Conservation (phyloP, 1,140 invertebrate species). For the Drosophila serrata region DNA sequence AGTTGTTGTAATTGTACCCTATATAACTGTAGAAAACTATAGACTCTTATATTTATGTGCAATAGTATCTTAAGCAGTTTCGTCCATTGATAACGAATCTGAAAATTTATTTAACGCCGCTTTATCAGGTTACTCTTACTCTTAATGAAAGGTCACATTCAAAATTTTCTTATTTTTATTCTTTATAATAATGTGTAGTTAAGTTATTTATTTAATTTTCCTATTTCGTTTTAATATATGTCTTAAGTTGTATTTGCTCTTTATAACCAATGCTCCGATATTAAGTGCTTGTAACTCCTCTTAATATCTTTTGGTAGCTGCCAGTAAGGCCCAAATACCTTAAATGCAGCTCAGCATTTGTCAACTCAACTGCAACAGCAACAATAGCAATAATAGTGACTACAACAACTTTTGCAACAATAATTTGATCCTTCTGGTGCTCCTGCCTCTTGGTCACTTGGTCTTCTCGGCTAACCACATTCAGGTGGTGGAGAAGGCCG, state of each 20-base stretch:
- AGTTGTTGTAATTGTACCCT: too few species aligned
- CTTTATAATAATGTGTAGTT: neutral
- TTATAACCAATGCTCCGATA: neutral
- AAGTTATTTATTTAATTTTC: neutral
- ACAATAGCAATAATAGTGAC: constrained; percentile 8
- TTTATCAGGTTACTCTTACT: too few species aligned
- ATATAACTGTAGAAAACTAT: too few species aligned
- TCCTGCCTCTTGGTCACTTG: constrained; percentile 43
- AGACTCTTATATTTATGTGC: too few species aligned
- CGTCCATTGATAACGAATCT: too few species aligned
- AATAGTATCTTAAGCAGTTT: too few species aligned
- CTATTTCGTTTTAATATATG: neutral
- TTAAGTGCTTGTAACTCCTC: neutral
- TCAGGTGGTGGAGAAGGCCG: constrained; percentile 34
- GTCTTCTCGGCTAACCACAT: constrained; percentile 39
- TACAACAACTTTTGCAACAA: constrained; percentile 9
- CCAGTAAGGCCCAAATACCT: neutral
- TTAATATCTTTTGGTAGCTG: neutral
- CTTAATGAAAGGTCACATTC: too few species aligned
- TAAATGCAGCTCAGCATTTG: constrained; percentile 40
- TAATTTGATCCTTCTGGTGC: constrained; percentile 34
- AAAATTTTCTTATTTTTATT: neutral
- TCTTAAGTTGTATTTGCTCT: neutral
- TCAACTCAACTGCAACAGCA: constrained; percentile 25
- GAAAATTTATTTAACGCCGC: too few species aligned